Percentiles rank a stretch among this genome's conserved stretches.
phyloP scores from a whole-genome alignment of 2,797 vertebrate genomes.

The Morelia viridis region DNA sequence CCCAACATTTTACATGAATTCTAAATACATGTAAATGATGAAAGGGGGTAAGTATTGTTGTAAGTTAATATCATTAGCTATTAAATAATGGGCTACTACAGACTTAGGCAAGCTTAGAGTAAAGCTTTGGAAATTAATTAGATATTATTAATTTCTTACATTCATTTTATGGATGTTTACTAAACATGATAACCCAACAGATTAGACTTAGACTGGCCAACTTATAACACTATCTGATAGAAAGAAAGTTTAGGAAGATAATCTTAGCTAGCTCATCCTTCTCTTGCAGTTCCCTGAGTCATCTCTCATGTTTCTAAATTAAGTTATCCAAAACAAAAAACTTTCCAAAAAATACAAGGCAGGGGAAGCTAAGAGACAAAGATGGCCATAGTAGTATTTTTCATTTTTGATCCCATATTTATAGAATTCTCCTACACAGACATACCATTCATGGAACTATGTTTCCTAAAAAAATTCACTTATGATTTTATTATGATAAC shows the following conservation, averaged over 20 bases:
- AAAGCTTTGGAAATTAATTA: not conserved
- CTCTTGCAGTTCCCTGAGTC: not conserved
- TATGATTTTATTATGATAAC: not conserved
- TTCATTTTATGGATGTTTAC: not conserved
- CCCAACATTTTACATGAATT: too few species aligned
- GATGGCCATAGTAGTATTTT: too few species aligned
- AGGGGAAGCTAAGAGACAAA: too few species aligned
- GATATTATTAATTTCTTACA: not conserved
- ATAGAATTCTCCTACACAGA: not conserved
- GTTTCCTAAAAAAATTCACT: not conserved
- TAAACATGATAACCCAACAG: not conserved
- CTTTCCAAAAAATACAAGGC: not conserved
- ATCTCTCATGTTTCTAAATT: not conserved
- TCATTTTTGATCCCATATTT: not conserved
- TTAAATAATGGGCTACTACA: not conserved
- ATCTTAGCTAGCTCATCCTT: not conserved
- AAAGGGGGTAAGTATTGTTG: too few species aligned
- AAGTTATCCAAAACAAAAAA: not conserved
- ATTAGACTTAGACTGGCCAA: not conserved
- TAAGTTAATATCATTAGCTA: not conserved
- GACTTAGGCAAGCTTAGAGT: not conserved
- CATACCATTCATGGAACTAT: not conserved
- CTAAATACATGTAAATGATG: too few species aligned
- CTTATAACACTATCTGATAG: too few species aligned
- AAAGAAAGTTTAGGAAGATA: not conserved